phyloP scores from a whole-genome alignment of 2,888 invertebrate species.

The Hirtodrosophila histrioides region DNA sequence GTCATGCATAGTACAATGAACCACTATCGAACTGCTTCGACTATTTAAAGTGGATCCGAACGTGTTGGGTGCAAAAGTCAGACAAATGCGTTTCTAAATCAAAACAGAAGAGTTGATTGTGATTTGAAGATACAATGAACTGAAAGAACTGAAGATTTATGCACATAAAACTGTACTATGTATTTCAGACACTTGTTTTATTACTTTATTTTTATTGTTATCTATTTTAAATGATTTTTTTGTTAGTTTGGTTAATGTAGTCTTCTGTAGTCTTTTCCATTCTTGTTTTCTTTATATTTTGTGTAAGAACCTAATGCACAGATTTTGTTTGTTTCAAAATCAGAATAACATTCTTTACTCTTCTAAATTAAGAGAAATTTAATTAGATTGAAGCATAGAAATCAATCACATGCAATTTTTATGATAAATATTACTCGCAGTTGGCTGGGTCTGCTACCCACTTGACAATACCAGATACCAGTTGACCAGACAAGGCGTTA shows the following conservation, averaged over 20 bases:
- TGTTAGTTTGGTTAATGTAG: too few species aligned
- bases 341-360: too few species aligned
- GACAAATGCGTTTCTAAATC: slow-evolving; percentile 62
- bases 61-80: slow-evolving; percentile 47
- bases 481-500: slow-evolving; percentile 24
- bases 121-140: slow-evolving; percentile 20
- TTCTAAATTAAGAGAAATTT: too few species aligned
- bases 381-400: background rate
- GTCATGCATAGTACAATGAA: slow-evolving; percentile 63
- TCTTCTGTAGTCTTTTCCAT: too few species aligned
- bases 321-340: too few species aligned
- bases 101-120: slow-evolving; percentile 41
- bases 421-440: slow-evolving; percentile 9
- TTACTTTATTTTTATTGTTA: too few species aligned
- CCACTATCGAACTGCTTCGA: slow-evolving; percentile 71
- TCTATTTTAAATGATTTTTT: too few species aligned
- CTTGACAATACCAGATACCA: slow-evolving; percentile 2
- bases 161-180: too few species aligned
- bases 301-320: too few species aligned
- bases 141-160: background rate
- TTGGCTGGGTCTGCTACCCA: background rate
- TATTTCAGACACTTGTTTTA: too few species aligned
- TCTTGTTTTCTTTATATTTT: too few species aligned
- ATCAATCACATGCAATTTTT: slow-evolving; percentile 5
- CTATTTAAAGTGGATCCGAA: slow-evolving; percentile 45